Base-by-base conservation (phyloP, 2,888 invertebrate species). In the Lasioglossum villosulum region DNA sequence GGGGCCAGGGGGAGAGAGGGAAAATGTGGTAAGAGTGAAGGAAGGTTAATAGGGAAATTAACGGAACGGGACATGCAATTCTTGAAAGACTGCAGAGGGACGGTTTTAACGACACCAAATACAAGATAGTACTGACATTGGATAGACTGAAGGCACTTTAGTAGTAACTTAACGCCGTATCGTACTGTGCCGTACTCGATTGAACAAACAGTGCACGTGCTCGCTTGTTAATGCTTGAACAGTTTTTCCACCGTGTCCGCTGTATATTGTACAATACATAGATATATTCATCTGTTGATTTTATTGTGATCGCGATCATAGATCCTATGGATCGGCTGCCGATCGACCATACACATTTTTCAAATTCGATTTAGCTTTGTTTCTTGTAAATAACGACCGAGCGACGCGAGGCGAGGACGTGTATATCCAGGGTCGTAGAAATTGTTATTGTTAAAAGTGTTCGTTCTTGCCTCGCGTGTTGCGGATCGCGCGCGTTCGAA, bases 101-200 rank as follows among this genome's bases (percentile, higher is more conserved):
- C 94, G 93, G 93, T 94, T 95, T 94, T 94, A 95, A 95, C 95
- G 95, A 95, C 95, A 95, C 95, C 95, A 95, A 95, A 95, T 95
- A 95, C 95, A 95, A 95, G 94, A 95, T 95, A 95, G 95, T 95
- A 95, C 95, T 95, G 95, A 95, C 94, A 95, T 95, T 95, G 95
- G 95, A 95, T 95, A 95, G 94, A 95, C 94, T 95, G 95, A 95
- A 93, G 94, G 95, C 94, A 95, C 94, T 92, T 93, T 95, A 95
- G 94, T 94, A 94, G 93, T 95, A 95, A 95, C 95, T 94, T 94
- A 95, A 95, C 91, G 93, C 93, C 94, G 92, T 92, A 93, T 93
- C 93, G 92, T 91, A 90, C 93, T 92, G 88, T 83, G 90, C 86
- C 84, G 85, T 91, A 89, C 91, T 83, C 90, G 91, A 90, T 90